phyloP scores from a whole-genome alignment of 2,888 invertebrate genomes.

The Stenolophus ochropezus region DNA sequence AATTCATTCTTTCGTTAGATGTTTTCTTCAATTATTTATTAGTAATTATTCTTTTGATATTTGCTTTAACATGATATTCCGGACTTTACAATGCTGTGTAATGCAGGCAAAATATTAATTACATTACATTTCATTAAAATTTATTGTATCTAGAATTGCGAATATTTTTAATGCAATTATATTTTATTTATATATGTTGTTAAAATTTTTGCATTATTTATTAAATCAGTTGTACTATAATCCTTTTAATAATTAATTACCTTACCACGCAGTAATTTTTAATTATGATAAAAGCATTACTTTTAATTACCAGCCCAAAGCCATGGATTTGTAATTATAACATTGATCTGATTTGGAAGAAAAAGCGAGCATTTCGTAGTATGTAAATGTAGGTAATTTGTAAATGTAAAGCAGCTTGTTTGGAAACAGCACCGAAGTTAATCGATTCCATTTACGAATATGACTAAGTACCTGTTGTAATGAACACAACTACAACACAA shows the following conservation, averaged over 20 bases:
- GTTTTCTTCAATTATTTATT: no score
- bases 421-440: not conserved
- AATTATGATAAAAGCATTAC: not conserved
- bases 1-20: no score
- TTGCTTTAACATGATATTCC: no score
- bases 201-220: not conserved
- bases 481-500: constrained; percentile 13
- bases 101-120: no score
- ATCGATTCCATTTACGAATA: constrained; percentile 31
- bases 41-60: no score
- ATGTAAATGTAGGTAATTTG: not conserved
- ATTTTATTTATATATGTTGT: not conserved
- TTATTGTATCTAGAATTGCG: no score
- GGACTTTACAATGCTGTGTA: no score
- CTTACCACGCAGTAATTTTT: not conserved
- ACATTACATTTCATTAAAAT: no score
- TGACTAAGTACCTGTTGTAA: constrained; percentile 10
- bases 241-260: not conserved
- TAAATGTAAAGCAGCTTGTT: not conserved
- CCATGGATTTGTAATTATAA: not conserved
- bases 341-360: not conserved
- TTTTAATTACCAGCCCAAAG: not conserved
- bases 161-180: constrained; percentile 4
- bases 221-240: not conserved
- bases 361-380: not conserved